These are phyloP conservation scores for Anniella stebbinsi DNA, from an alignment of 2,797 vertebrate species.

Conservation along the genomic window DNA sequence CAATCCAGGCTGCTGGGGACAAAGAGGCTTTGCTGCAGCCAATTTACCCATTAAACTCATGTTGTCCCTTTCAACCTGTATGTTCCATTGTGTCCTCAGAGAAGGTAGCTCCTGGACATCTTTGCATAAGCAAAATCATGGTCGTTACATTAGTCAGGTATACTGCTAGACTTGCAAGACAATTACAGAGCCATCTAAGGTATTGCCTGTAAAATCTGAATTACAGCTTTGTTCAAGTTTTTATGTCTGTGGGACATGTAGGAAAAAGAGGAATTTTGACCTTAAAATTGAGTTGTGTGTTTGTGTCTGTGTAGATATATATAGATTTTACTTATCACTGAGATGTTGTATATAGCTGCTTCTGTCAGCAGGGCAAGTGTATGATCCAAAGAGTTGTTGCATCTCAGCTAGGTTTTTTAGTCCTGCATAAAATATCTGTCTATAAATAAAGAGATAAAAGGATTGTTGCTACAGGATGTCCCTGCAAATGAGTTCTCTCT, in stretches of 20 bases:
- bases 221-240: neutral
- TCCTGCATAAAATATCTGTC: slow-evolving; percentile 42
- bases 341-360: neutral
- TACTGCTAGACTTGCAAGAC: neutral
- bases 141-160: neutral
- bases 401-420: neutral
- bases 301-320: neutral
- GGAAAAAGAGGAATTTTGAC: neutral
- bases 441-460: slow-evolving; percentile 37
- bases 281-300: too few relatives aligned
- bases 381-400: accelerated
- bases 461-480: neutral
- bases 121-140: neutral
- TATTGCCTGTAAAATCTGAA: neutral
- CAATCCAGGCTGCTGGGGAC: neutral
- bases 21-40: neutral
- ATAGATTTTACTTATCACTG: neutral
- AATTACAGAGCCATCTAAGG: neutral
- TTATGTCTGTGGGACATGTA: too few relatives aligned
- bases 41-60: neutral
- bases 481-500: neutral
- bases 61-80: neutral
- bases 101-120: neutral
- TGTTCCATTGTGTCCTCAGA: neutral
- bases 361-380: neutral